Evolutionary conservation across 2,797 vertebrate species (phyloP).

Genomic region (Acrossocheilus fasciatus): DNA sequence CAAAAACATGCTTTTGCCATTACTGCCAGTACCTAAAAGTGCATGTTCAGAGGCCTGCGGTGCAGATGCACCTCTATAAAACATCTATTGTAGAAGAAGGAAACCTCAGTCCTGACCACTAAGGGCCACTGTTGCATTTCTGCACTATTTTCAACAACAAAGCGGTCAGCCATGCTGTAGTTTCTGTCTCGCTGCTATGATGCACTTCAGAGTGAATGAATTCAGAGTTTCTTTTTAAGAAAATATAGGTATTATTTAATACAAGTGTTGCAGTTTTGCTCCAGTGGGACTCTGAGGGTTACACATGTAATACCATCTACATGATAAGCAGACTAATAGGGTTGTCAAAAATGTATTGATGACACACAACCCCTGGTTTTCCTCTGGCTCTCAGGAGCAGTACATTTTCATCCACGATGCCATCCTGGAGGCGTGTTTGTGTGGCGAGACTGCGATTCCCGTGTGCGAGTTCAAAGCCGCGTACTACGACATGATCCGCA

Average conservation of each 20-base stretch:
- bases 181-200: not conserved
- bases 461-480: constrained; percentile 98
- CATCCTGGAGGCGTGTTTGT: constrained; percentile 97
- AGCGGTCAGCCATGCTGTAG: not conserved
- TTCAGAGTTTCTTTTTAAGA: not conserved
- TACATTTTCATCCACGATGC: constrained; percentile 99
- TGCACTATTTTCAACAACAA: not conserved
- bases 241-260: not conserved
- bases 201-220: not conserved
- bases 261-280: not conserved
- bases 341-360: not conserved
- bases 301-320: not conserved
- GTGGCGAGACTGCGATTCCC: constrained; percentile 97
- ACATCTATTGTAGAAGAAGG: not conserved
- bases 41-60: not conserved
- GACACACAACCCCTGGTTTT: not conserved
- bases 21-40: not conserved
- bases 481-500: constrained; percentile 99
- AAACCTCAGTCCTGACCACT: not conserved
- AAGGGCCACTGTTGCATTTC: constrained; percentile 13
- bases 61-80: not conserved
- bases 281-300: not conserved
- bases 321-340: not conserved
- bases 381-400: constrained; percentile 85
- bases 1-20: not conserved